phyloP scores from a whole-genome alignment of 2,888 invertebrate genomes.

The Patella ulyssiponensis region DNA sequence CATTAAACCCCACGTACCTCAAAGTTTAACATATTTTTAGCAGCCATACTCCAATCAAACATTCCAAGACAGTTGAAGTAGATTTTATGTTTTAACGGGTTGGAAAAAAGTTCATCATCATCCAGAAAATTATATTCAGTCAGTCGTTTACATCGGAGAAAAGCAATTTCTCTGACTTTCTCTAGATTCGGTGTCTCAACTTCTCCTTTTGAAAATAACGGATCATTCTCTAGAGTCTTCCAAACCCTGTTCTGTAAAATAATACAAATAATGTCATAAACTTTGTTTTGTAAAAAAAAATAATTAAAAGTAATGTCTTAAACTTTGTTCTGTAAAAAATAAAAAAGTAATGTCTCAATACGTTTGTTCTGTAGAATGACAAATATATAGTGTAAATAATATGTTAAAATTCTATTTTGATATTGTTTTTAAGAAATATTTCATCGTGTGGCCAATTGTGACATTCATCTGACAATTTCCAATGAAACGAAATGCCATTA shows the following conservation, averaged over 20 bases:
- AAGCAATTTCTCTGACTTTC: slow-evolving; percentile 76
- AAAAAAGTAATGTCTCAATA: no score
- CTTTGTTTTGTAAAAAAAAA: background rate
- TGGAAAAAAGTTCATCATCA: slow-evolving; percentile 74
- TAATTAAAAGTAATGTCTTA: no score
- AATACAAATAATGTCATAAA: background rate
- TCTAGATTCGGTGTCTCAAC: slow-evolving; percentile 79
- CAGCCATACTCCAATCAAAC: slow-evolving; percentile 71
- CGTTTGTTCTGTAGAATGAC: background rate
- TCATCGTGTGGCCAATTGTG: no score
- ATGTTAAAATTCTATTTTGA: no score
- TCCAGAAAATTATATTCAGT: slow-evolving; percentile 79
- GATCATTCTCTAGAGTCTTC: slow-evolving; percentile 84
- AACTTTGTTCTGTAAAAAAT: no score
- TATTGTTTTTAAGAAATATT: no score
- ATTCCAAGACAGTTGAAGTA: slow-evolving; percentile 67
- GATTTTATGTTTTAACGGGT: slow-evolving; percentile 67
- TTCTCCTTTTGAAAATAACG: slow-evolving; percentile 80
- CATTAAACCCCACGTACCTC: slow-evolving; percentile 52
- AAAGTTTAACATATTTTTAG: slow-evolving; percentile 64
- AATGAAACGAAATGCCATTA: no score
- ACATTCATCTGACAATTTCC: no score
- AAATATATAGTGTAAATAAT: background rate
- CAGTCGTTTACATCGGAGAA: slow-evolving; percentile 75
- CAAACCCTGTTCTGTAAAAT: slow-evolving; percentile 82